phyloP scores from a whole-genome alignment of 2,797 vertebrate genomes.

The Buphagus erythrorhynchus region DNA sequence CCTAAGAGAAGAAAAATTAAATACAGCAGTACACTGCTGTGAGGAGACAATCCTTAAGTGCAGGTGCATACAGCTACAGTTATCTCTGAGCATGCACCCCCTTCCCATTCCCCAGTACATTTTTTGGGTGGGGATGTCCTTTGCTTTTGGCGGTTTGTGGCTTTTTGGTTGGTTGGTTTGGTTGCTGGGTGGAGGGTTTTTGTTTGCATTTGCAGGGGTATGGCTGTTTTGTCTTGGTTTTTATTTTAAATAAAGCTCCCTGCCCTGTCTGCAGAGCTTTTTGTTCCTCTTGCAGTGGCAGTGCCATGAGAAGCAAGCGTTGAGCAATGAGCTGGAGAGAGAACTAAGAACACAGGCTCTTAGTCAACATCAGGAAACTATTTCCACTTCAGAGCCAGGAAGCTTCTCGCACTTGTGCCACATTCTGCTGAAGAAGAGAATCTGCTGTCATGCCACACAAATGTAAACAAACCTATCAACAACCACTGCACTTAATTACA shows the following conservation, averaged over 20 bases:
- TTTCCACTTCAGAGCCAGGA: not conserved
- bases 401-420: not conserved
- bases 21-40: not conserved
- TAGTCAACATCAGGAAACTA: conserved; percentile 5
- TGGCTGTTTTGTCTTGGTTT: not conserved
- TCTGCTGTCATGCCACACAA: not conserved
- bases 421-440: not conserved
- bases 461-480: not conserved
- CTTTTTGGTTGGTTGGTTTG: not conserved
- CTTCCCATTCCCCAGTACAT: not conserved
- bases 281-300: not conserved
- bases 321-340: conserved; percentile 1
- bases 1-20: not conserved
- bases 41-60: not conserved
- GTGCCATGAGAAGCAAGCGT: not conserved
- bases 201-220: not conserved
- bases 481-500: not conserved
- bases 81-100: not conserved
- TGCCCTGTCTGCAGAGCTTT: not conserved
- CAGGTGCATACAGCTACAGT: not conserved
- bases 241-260: not conserved
- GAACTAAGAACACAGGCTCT: not conserved
- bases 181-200: not conserved
- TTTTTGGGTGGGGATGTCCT: not conserved
- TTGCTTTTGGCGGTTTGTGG: not conserved